These are phyloP conservation scores for Amblyjoppa proteus DNA, from an alignment of 2,888 invertebrate genomes.

Conservation along the genomic window DNA sequence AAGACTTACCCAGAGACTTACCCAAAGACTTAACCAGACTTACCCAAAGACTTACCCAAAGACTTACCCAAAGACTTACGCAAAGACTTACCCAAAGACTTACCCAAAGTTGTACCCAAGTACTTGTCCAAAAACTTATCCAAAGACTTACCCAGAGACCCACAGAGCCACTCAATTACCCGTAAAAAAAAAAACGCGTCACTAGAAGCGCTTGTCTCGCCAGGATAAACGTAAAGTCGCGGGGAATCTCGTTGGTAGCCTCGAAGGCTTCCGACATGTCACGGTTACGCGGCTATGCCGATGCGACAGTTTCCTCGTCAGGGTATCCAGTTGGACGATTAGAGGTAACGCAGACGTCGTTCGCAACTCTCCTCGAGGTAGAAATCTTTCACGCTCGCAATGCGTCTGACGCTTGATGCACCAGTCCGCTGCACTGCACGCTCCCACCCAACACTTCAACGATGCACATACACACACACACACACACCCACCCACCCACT, in stretches of 20 bases:
- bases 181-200: not conserved
- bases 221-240: not conserved
- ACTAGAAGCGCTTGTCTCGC: not conserved
- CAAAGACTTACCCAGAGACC: too few relatives aligned
- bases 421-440: constrained; percentile 2
- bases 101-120: too few relatives aligned
- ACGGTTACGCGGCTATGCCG: constrained; percentile 17
- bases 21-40: too few relatives aligned
- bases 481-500: not conserved
- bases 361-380: not conserved
- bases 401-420: constrained; percentile 5
- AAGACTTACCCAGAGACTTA: too few relatives aligned
- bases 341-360: constrained; percentile 2
- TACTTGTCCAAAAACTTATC: too few relatives aligned
- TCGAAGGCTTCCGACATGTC: not conserved
- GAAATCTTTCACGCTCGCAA: constrained; percentile 1
- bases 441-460: not conserved
- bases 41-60: too few relatives aligned
- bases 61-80: too few relatives aligned
- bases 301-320: constrained; percentile 33
- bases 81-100: too few relatives aligned
- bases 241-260: not conserved
- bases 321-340: not conserved
- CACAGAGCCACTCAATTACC: not conserved
- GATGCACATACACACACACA: not conserved